These are phyloP conservation scores for Augochlora pura DNA, from an alignment of 1,140 invertebrate species.

Conservation along the genomic window DNA sequence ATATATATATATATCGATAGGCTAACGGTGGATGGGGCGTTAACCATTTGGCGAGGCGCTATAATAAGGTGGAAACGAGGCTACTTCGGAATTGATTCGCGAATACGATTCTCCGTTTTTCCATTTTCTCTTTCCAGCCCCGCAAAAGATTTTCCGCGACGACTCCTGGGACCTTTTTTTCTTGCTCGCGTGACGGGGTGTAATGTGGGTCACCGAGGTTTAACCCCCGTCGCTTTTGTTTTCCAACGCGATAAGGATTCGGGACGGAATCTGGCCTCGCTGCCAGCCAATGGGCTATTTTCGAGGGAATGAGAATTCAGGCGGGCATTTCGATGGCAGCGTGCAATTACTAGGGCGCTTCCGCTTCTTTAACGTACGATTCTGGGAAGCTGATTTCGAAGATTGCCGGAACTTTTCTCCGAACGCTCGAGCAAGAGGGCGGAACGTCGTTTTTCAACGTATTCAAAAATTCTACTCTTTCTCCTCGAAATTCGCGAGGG, in stretches of 20 bases:
- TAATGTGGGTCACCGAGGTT: neutral
- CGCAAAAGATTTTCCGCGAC: neutral
- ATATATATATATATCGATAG: too few relatives aligned
- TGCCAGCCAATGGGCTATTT: neutral
- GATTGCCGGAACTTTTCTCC: too few relatives aligned
- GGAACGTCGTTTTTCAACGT: too few relatives aligned
- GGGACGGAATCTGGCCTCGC: neutral
- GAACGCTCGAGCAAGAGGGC: too few relatives aligned
- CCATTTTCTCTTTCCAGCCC: neutral
- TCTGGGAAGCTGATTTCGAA: too few relatives aligned
- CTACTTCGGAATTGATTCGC: too few relatives aligned
- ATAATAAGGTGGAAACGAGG: too few relatives aligned
- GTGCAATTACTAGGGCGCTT: too few relatives aligned
- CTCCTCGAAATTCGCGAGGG: neutral
- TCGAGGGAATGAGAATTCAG: neutral
- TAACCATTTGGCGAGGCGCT: too few relatives aligned
- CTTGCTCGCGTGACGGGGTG: neutral
- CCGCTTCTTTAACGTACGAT: neutral
- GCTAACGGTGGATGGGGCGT: too few relatives aligned
- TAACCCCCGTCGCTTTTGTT: neutral
- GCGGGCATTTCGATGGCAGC: too few relatives aligned
- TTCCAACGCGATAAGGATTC: neutral
- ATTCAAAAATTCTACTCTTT: too few relatives aligned
- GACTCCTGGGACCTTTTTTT: neutral
- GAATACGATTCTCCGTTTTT: neutral